Base-by-base conservation (phyloP, 2,888 invertebrate species). In the Drosophila monieri region DNA sequence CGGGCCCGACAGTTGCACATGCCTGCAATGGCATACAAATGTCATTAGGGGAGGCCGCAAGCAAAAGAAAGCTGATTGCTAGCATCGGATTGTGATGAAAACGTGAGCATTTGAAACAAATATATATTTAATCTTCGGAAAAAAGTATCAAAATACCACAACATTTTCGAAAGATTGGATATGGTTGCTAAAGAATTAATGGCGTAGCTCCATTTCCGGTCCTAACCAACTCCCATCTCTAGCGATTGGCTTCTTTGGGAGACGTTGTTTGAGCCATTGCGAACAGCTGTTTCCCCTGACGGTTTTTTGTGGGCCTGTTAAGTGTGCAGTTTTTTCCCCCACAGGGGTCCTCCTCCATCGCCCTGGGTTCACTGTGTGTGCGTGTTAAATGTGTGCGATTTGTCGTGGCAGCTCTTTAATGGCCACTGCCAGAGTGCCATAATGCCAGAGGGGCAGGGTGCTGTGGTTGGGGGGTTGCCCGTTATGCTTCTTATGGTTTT, bases 381-480 rank as follows among this genome's bases (percentile, higher is more conserved):
- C 71, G 74, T 85, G 85, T 78, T 87, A 85, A 85, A 87, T 83
- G 88, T 83, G 67, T 81, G 77, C 85, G 68, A 83, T 87, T 83
- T 83, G 83, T 83, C 88, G 85, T 87, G 85, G 81, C 67, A 66
- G 87, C 76, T 85, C 81, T 81, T 85, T 83, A 85, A 86, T 81
- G 85, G 86, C 77, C 75, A 74, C 74, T 77, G 55, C 64, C 47
- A 47, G 62, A 62, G 84, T 41, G 41, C 53, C 51, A 18, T 18
- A 0, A 6, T 27, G n/a, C 12, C 21, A 41, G 32, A 15, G 44
- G 32, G 32, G 23, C 5, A 1, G 12, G 23, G 30, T 15, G 9
- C 18, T 49, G 44, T 12, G 56, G 56, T 25, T 35, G 61, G 21
- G 21, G 47, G 35, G 60, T 30, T 27, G 21, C 8, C 74, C 84